phyloP scores from a whole-genome alignment of 2,797 vertebrate species.

The Crenichthys baileyi region DNA sequence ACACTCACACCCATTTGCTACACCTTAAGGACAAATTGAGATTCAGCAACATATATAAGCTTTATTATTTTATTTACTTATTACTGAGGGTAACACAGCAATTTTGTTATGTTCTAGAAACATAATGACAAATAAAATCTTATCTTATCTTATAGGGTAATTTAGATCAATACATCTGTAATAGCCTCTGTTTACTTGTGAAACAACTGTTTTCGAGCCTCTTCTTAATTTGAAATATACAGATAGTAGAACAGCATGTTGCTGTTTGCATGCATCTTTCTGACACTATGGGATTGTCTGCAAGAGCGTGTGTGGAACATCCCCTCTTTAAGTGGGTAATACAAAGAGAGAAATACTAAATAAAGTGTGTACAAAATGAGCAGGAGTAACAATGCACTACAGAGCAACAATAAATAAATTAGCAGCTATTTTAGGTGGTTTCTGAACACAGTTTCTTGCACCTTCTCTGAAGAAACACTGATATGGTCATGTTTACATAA shows the following conservation, averaged over 20 bases:
- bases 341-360: not conserved
- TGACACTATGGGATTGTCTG: not conserved
- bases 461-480: not conserved
- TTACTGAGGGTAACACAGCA: no score
- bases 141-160: no score
- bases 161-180: not conserved
- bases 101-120: no score
- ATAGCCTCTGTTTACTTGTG: not conserved
- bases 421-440: not conserved
- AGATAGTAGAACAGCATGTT: not conserved
- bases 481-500: not conserved
- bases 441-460: not conserved
- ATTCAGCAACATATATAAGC: no score
- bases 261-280: not conserved
- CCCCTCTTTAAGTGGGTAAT: not conserved
- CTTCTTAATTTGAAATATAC: not conserved
- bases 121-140: no score
- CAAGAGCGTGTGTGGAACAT: not conserved
- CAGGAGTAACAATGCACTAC: not conserved
- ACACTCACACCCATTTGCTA: no score
- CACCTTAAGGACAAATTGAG: no score
- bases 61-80: no score
- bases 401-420: not conserved
- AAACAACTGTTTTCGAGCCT: not conserved
- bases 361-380: not conserved